These are phyloP conservation scores for Sinocyclocheilus grahami DNA, from an alignment of 2,113 vertebrate genomes.

Conservation along the genomic window DNA sequence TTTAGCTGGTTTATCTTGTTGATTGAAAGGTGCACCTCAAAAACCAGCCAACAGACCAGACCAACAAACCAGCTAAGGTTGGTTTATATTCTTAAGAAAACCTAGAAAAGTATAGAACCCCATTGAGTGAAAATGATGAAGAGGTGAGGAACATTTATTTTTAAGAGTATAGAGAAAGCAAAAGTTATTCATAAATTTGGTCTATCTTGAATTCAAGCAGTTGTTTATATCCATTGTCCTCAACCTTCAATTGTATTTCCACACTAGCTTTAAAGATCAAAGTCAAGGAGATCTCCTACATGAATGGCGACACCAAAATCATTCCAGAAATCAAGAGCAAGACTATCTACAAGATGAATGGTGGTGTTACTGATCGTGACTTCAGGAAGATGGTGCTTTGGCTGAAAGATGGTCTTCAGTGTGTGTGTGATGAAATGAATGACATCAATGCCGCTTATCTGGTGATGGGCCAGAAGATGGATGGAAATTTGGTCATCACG, in stretches of 20 bases:
- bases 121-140: neutral
- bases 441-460: conserved; percentile 95
- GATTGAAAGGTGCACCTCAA: neutral
- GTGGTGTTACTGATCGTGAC: conserved; percentile 86
- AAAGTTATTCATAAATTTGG: neutral
- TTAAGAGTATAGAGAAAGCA: neutral
- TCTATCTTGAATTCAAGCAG: neutral
- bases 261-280: conserved; percentile 93
- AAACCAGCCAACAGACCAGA: neutral
- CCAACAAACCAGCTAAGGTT: neutral
- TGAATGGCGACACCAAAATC: conserved; percentile 97
- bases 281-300: conserved; percentile 98
- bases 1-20: neutral
- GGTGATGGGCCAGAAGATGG: conserved; percentile 96
- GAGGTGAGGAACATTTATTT: neutral
- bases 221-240: conserved; percentile 23
- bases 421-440: conserved; percentile 95
- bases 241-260: conserved; percentile 17
- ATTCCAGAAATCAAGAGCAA: conserved; percentile 95
- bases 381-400: conserved; percentile 89
- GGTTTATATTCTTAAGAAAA: too few relatives aligned
- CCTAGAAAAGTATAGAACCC: too few relatives aligned
- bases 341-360: conserved; percentile 95
- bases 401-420: conserved; percentile 93
- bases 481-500: conserved; percentile 94